These are phyloP conservation scores for Hippasteria phrygiana DNA, from an alignment of 53 echinoderm and acorn worm genomes.

Conservation along the genomic window DNA sequence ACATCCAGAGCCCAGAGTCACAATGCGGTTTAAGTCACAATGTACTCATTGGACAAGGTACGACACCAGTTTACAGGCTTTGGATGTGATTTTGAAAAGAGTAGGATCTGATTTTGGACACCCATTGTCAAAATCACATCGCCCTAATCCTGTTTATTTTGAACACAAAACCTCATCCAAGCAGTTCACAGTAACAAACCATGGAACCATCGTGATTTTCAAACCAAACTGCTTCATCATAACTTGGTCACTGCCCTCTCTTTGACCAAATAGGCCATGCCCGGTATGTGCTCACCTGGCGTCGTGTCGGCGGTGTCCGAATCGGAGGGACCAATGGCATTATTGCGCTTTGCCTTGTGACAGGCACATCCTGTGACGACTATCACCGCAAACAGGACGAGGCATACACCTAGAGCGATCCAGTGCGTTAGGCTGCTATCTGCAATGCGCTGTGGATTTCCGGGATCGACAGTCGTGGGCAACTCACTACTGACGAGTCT, in stretches of 20 bases:
- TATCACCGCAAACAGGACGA: neutral
- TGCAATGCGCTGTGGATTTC: neutral
- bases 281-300: neutral
- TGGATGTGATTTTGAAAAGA: too few species aligned
- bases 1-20: too few species aligned
- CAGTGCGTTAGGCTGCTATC: neutral
- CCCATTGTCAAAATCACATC: too few species aligned
- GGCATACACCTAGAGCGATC: conserved; percentile 5
- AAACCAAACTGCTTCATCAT: conserved; percentile 25
- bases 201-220: too few species aligned
- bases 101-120: too few species aligned
- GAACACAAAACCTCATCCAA: too few species aligned
- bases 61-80: too few species aligned
- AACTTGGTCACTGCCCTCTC: conserved; percentile 2
- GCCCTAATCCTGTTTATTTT: too few species aligned
- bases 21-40: too few species aligned
- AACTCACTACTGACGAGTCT: conserved; percentile 1
- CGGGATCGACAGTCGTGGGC: neutral
- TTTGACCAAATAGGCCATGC: neutral
- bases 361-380: neutral
- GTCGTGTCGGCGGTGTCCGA: neutral
- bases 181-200: too few species aligned
- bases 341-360: conserved; percentile 16
- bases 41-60: too few species aligned
- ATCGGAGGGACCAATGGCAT: neutral